phyloP scores from a whole-genome alignment of 1,140 invertebrate species.

The Eriosoma lanigerum region DNA sequence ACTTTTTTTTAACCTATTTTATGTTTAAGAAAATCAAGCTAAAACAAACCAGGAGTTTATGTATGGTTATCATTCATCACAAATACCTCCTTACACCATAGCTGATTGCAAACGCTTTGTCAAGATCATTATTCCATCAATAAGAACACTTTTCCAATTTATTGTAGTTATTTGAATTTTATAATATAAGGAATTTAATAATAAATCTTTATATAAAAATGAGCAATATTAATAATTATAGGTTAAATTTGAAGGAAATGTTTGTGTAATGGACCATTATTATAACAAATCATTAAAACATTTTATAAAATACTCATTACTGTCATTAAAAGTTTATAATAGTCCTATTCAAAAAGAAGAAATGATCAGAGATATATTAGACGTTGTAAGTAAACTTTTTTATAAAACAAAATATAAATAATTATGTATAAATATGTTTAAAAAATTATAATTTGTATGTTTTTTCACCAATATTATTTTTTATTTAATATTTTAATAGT shows the following conservation, averaged over 20 bases:
- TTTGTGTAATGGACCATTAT: not conserved
- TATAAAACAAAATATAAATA: not conserved
- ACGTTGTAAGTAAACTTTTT: conserved; percentile 20
- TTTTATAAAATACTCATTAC: conserved; percentile 6
- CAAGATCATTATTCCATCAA: conserved; percentile 33
- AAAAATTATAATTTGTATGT: not conserved
- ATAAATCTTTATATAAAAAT: not conserved
- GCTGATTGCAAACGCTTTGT: conserved; percentile 25
- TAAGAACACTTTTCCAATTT: conserved; percentile 34
- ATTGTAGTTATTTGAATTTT: conserved; percentile 13
- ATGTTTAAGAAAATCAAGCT: conserved; percentile 23
- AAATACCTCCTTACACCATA: conserved; percentile 10
- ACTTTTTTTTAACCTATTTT: not conserved
- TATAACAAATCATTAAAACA: not conserved
- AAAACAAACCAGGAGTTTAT: not conserved
- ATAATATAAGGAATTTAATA: not conserved
- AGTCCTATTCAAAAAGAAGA: conserved; percentile 8
- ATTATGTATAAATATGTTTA: not conserved
- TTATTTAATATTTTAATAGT: no score
- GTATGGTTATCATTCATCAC: conserved; percentile 37
- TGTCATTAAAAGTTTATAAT: conserved; percentile 34
- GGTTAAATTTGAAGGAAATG: conserved; percentile 36
- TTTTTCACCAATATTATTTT: no score
- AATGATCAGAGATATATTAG: conserved; percentile 36
- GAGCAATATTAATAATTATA: conserved; percentile 21